phyloP scores from a whole-genome alignment of 2,888 invertebrate genomes.

The Sympetrum striolatum region DNA sequence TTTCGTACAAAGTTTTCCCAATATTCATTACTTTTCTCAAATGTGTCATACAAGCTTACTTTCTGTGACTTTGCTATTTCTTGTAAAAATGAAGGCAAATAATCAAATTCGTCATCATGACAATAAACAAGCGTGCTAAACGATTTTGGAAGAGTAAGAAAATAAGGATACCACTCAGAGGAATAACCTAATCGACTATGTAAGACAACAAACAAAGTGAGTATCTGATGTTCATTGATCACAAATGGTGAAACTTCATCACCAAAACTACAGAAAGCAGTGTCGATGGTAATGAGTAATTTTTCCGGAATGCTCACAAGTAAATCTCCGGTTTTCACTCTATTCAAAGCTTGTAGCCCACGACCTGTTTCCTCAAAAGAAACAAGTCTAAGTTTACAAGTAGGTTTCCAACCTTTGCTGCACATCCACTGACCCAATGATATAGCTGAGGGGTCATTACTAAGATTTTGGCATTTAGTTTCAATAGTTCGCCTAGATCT shows the following conservation, averaged over 20 bases:
- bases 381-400: conserved; percentile 65
- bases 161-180: conserved; percentile 70
- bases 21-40: conserved; percentile 59
- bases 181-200: conserved; percentile 66
- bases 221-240: conserved; percentile 71
- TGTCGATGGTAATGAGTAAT: conserved; percentile 61
- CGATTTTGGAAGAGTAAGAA: conserved; percentile 71
- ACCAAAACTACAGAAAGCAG: conserved; percentile 53
- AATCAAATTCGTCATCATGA: conserved; percentile 63
- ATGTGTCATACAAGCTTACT: conserved; percentile 60
- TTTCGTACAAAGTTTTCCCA: conserved; percentile 49
- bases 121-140: conserved; percentile 76
- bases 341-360: conserved; percentile 71
- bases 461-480: background rate
- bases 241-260: conserved; percentile 48
- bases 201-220: conserved; percentile 76
- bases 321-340: conserved; percentile 65
- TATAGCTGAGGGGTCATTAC: background rate
- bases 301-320: conserved; percentile 63
- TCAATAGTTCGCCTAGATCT: background rate
- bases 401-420: conserved; percentile 65
- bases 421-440: conserved; percentile 59
- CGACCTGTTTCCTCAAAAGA: conserved; percentile 74
- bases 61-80: conserved; percentile 64
- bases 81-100: conserved; percentile 66